These are phyloP conservation scores for Heterocephalus glaber DNA, from an alignment of 2,113 vertebrate species.

Conservation along the genomic window DNA sequence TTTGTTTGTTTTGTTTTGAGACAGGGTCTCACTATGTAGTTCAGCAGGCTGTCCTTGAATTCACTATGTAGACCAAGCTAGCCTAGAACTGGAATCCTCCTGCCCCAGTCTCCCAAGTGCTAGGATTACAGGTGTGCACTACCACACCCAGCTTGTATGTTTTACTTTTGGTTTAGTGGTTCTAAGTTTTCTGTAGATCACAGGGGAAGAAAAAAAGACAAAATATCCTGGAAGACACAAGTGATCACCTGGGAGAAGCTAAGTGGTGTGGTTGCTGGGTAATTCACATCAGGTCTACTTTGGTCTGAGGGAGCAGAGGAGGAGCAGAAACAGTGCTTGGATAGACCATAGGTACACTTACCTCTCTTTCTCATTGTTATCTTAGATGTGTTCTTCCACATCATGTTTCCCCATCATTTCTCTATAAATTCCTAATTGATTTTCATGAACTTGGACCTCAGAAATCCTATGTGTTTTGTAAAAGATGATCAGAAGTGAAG, in stretches of 20 bases:
- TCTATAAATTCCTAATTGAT: not conserved
- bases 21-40: not conserved
- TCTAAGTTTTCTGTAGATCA: not conserved
- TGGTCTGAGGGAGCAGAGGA: not conserved
- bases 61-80: not conserved
- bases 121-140: not conserved
- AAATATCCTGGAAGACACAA: not conserved
- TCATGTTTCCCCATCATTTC: not conserved
- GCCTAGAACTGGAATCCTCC: not conserved
- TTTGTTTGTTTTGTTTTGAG: not conserved
- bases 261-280: not conserved
- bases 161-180: not conserved
- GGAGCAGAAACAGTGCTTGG: not conserved
- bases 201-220: not conserved
- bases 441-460: not conserved
- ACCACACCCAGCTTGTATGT: not conserved
- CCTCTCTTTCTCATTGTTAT: not conserved
- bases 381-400: not conserved
- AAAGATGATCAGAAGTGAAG: not conserved
- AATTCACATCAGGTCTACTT: not conserved
- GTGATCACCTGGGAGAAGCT: not conserved
- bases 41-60: not conserved
- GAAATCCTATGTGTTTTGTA: not conserved
- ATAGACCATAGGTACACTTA: not conserved
- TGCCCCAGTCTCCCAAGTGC: not conserved